A percentile compares a stretch with the other conserved stretches of the same genome.
These are phyloP conservation scores for Drosophila quinaria DNA, from an alignment of 2,888 invertebrate species.

Conservation along the genomic window DNA sequence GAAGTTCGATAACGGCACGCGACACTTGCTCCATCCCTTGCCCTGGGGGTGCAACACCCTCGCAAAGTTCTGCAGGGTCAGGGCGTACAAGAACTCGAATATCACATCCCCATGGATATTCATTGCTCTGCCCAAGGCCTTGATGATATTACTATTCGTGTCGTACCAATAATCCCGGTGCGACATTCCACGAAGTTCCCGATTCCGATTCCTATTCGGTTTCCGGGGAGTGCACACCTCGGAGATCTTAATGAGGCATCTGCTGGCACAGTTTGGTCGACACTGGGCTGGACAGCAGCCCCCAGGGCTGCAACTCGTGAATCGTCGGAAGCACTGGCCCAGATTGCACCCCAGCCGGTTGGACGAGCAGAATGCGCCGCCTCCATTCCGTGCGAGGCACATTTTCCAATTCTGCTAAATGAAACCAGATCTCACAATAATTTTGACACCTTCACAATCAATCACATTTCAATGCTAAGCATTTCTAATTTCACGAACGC, in stretches of 20 bases:
- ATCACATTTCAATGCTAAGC: neutral
- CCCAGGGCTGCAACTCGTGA: neutral
- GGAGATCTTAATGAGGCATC: neutral
- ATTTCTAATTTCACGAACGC: neutral
- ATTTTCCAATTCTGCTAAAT: conserved; percentile 20
- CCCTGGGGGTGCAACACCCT: conserved; percentile 27
- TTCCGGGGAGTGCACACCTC: neutral
- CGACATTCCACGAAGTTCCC: neutral
- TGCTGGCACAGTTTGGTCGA: neutral
- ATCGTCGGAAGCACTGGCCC: conserved; percentile 3
- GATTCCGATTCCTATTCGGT: neutral
- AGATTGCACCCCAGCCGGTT: neutral
- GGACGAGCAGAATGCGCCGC: neutral
- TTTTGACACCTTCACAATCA: conserved; percentile 1
- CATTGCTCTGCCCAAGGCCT: conserved; percentile 9
- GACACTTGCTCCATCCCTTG: neutral
- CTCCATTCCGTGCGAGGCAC: conserved; percentile 2
- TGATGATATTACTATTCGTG: conserved; percentile 26
- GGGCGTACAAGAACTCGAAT: conserved; percentile 42
- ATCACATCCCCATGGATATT: conserved; percentile 7
- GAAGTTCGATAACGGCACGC: conserved; percentile 29
- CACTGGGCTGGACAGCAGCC: neutral
- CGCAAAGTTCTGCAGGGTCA: conserved; percentile 54
- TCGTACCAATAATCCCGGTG: conserved; percentile 33
- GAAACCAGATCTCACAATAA: conserved; percentile 1